These are phyloP conservation scores for Lophochroa leadbeateri DNA, from an alignment of 2,113 vertebrate species.

Conservation along the genomic window DNA sequence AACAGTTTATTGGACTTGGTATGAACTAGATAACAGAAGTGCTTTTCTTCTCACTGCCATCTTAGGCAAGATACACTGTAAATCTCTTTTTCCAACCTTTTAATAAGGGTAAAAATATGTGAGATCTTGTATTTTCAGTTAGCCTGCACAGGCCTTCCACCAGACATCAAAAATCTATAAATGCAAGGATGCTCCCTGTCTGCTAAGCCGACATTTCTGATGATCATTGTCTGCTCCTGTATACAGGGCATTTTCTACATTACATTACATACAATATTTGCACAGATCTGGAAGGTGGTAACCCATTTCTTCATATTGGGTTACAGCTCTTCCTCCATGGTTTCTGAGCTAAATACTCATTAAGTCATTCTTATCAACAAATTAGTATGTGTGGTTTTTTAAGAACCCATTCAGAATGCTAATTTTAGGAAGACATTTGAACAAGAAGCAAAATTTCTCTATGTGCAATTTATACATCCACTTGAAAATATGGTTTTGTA, in stretches of 20 bases:
- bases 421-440: conserved; percentile 57
- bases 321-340: conserved; percentile 23
- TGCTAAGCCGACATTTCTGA: neutral
- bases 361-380: neutral
- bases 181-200: neutral
- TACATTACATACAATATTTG: neutral
- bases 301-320: neutral
- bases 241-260: neutral
- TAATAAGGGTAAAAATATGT: neutral
- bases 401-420: conserved; percentile 28
- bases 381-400: conserved; percentile 30
- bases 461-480: conserved; percentile 29
- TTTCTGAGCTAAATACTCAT: conserved; percentile 45
- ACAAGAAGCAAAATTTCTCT: neutral
- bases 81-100: neutral
- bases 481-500: conserved; percentile 64
- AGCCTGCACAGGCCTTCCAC: neutral
- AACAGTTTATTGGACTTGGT: neutral
- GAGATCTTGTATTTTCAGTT: neutral
- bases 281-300: neutral
- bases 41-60: neutral
- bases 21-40: neutral
- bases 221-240: neutral
- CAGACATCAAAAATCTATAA: neutral
- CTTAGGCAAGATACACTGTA: neutral